A percentile compares a stretch with the other conserved stretches of the same genome.
These are phyloP conservation scores for Luehdorfia chinensis DNA, from an alignment of 1,140 invertebrate genomes.

Conservation along the genomic window DNA sequence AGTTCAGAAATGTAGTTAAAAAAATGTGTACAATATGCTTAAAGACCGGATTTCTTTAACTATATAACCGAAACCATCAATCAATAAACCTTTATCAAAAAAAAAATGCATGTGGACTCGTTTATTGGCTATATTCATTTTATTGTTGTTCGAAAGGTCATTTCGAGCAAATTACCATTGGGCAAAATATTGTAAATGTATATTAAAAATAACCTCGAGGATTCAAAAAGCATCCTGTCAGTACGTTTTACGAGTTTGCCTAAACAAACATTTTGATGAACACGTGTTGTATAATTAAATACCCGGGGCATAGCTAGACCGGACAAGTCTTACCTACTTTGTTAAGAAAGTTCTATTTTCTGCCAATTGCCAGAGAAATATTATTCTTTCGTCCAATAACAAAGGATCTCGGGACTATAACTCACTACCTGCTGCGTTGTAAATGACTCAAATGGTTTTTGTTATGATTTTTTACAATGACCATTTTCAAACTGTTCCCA, in stretches of 20 bases:
- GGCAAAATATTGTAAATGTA: constrained; percentile 49
- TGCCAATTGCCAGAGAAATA: constrained; percentile 33
- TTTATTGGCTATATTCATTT: background rate
- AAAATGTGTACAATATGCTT: too few species aligned
- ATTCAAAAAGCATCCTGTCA: constrained; percentile 67
- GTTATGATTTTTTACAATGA: constrained; percentile 25
- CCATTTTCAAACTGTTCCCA: constrained; percentile 44
- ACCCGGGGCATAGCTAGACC: constrained; percentile 18
- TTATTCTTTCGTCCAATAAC: constrained; percentile 32
- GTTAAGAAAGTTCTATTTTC: constrained; percentile 36
- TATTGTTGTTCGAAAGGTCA: background rate
- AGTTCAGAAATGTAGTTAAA: too few species aligned
- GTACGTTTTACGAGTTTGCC: constrained; percentile 61
- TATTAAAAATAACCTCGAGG: constrained; percentile 54
- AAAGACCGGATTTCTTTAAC: too few species aligned
- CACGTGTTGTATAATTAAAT: constrained; percentile 52
- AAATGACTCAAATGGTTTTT: constrained; percentile 45
- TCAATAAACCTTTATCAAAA: too few species aligned
- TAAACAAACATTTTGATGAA: constrained; percentile 66
- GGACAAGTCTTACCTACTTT: constrained; percentile 19
- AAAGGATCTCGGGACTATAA: constrained; percentile 28
- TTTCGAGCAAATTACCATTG: constrained; percentile 25
- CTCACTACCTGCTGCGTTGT: constrained; percentile 46
- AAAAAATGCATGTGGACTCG: too few species aligned
- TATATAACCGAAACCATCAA: too few species aligned